phyloP scores from a whole-genome alignment of 1,140 invertebrate genomes.

The Drosophila yakuba region DNA sequence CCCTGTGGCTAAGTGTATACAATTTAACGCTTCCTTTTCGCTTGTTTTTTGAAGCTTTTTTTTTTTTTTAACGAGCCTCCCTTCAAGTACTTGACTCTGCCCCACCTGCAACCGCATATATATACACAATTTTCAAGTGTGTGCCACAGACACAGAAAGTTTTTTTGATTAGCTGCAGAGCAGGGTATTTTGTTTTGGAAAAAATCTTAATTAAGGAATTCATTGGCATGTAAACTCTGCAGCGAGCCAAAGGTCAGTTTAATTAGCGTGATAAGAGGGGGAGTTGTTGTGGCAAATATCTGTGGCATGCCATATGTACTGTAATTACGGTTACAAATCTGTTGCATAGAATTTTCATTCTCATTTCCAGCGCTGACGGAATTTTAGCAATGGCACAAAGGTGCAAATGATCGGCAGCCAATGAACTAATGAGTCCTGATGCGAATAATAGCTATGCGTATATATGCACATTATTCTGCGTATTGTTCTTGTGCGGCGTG shows the following conservation, averaged over 20 bases:
- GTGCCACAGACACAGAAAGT: slow-evolving; percentile 5
- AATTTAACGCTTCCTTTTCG: slow-evolving; percentile 73
- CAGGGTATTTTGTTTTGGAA: not conserved
- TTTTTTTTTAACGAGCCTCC: slow-evolving; percentile 55
- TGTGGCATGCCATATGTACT: not conserved
- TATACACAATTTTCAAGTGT: slow-evolving; percentile 19
- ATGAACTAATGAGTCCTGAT: slow-evolving; percentile 5
- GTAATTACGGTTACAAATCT: slow-evolving; percentile 3
- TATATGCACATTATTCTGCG: slow-evolving; percentile 2
- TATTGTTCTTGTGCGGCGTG: slow-evolving; percentile 20
- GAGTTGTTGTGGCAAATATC: slow-evolving; percentile 4
- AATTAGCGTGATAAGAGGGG: slow-evolving; percentile 29
- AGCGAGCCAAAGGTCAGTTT: slow-evolving; percentile 36
- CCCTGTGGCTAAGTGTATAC: slow-evolving; percentile 73
- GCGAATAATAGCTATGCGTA: slow-evolving; percentile 17
- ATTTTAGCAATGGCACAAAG: not conserved
- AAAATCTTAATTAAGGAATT: slow-evolving; percentile 53
- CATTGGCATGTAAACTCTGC: slow-evolving; percentile 24
- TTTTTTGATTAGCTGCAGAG: slow-evolving; percentile 16
- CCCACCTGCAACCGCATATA: slow-evolving; percentile 24
- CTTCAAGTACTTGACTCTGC: slow-evolving; percentile 18
- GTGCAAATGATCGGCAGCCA: not conserved
- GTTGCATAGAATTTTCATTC: not conserved
- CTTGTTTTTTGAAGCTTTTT: slow-evolving; percentile 5
- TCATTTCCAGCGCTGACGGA: not conserved